Evolutionary conservation across 35 echinoderm and acorn worm species (phyloP), one percentile per base, ranked within the genome.

Genomic region (Eucidaris tribuloides): DNA sequence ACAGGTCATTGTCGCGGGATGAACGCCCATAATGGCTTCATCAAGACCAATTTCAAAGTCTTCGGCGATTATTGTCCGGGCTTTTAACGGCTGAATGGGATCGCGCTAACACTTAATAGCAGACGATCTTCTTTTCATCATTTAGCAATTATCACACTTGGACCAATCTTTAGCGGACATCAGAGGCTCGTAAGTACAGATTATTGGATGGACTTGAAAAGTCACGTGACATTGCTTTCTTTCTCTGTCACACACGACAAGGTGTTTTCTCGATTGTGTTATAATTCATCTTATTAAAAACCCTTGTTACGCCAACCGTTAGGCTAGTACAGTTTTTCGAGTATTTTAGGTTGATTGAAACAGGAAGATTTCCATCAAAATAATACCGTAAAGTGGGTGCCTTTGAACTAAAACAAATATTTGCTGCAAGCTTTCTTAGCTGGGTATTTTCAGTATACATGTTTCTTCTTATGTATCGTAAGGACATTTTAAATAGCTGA

Each of bases 71-170:
- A 42, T 17, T 20, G 61, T 36, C 19, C 24, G 2, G 9, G 33
- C 41, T 41, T 74, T 74, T 43, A 74, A 35, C 68, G 41, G 28
- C 68, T 74, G 25, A 44, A 40, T 44, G 68, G 11, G 68, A 74
- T 74, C 22, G 25, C 15, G 48, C 48, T 9, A n/a, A 11, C n/a
- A 52, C n/a, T 9, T n/a, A 11, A n/a, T n/a, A 52, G n/a, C 9
- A n/a, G 48, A 9, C 48, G n/a, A 11, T 52, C n/a, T 11, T n/a
- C 34, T 15, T 74, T 36, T 74, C 68, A 74, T 74, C 40, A 74
- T 41, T 2, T 74, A 42, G 37, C 68, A 74, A 74, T 74, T 74
- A 74, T 74, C 68, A 41, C 68, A 5, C 68, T 74, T 9, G 40
- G 44, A 40, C 25, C 44, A 74, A 74, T 74, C 68, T 74, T 40